Conservation (phyloP, 2,113 vertebrate species). For the Empidonax alnorum region DNA sequence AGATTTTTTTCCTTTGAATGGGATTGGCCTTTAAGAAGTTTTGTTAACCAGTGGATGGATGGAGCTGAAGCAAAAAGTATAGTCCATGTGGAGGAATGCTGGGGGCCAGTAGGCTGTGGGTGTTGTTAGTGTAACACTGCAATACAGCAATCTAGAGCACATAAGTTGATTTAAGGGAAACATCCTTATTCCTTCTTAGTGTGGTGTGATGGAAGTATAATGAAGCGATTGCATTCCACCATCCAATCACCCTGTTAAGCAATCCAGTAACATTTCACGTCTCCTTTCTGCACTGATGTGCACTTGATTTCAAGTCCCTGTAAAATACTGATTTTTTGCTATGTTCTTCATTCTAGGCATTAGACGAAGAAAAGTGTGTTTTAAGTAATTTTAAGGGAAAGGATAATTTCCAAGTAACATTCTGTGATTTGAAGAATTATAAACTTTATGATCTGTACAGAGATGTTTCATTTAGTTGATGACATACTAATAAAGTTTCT, state of each 20-base stretch:
- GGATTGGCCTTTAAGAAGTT: constrained; percentile 67
- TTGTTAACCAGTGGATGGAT: constrained; percentile 71
- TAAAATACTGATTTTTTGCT: not conserved
- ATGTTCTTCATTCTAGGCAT: not conserved
- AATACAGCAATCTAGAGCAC: not conserved
- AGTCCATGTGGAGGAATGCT: constrained; percentile 58
- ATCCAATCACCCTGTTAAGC: not conserved
- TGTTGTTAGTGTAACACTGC: constrained; percentile 62
- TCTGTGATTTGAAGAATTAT: not conserved
- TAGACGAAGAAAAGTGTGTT: not conserved
- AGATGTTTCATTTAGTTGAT: not conserved
- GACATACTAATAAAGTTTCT: constrained; percentile 11
- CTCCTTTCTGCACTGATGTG: not conserved
- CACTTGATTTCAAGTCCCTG: not conserved
- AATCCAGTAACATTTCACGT: constrained; percentile 19
- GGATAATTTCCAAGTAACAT: not conserved
- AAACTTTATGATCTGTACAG: not conserved
- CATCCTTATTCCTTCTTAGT: not conserved
- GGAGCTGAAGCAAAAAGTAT: constrained; percentile 66
- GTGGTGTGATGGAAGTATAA: not conserved
- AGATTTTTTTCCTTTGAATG: constrained; percentile 1
- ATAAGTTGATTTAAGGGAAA: not conserved
- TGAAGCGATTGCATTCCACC: not conserved
- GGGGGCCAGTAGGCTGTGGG: constrained; percentile 42
- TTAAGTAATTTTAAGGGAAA: constrained; percentile 7